Evolutionary conservation across 2,888 invertebrate genomes (phyloP).

Genomic region (Melieria picta): DNA sequence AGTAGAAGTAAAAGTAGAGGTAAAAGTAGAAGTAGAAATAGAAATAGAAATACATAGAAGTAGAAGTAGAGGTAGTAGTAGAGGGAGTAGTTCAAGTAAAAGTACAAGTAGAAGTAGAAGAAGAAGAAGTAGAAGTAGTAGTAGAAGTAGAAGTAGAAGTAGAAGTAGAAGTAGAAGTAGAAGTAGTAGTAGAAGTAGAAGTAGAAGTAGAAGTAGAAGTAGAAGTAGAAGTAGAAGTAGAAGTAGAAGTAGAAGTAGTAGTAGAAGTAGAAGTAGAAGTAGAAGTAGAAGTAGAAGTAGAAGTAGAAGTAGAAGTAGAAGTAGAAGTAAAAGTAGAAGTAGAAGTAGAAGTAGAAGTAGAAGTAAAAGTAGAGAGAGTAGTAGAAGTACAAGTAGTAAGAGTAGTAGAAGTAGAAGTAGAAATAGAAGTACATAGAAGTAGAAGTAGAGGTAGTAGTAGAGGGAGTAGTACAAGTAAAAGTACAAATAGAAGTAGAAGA

Average conservation of each 20-base stretch:
- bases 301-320: constrained; percentile 5
- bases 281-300: constrained; percentile 9
- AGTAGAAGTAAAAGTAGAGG: too few relatives aligned
- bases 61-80: too few relatives aligned
- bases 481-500: too few relatives aligned
- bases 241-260: constrained; percentile 11
- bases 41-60: too few relatives aligned
- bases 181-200: constrained; percentile 10
- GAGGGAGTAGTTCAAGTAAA: too few relatives aligned
- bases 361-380: too few relatives aligned
- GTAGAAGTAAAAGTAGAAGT: neutral
- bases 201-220: constrained; percentile 15
- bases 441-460: neutral
- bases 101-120: too few relatives aligned
- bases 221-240: constrained; percentile 13
- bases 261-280: constrained; percentile 1
- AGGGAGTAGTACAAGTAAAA: too few relatives aligned
- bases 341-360: neutral
- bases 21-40: too few relatives aligned
- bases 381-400: neutral
- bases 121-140: too few relatives aligned
- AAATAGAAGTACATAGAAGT: too few relatives aligned
- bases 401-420: too few relatives aligned
- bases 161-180: constrained; percentile 10
- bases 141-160: constrained; percentile 3